phyloP scores from a whole-genome alignment of 2,797 vertebrate genomes.

The Gambelia wislizenii region DNA sequence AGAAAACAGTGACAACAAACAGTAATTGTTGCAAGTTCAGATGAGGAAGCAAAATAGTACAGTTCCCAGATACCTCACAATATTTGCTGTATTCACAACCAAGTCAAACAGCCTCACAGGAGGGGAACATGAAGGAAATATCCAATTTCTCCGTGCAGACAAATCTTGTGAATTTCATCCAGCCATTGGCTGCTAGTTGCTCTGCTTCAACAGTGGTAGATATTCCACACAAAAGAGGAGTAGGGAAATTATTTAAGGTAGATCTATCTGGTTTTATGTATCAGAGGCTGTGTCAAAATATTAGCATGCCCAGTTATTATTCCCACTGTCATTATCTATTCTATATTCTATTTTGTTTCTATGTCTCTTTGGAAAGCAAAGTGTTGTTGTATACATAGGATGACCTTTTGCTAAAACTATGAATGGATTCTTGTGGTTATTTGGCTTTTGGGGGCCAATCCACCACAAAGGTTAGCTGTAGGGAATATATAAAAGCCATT shows the following conservation, averaged over 20 bases:
- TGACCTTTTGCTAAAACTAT: no score
- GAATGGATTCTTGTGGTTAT: neutral
- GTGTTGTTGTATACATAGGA: no score
- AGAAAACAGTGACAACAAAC: neutral
- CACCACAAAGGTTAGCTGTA: neutral
- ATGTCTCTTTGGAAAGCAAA: no score
- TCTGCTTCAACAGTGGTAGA: neutral
- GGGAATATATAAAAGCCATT: neutral
- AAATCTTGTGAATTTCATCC: neutral
- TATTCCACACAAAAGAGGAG: neutral
- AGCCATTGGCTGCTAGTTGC: neutral
- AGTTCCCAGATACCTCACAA: neutral
- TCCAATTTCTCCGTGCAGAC: neutral
- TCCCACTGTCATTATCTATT: no score
- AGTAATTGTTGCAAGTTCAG: neutral
- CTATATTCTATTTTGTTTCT: no score
- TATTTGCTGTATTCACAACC: neutral
- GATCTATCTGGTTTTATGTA: neutral
- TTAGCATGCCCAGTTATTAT: neutral
- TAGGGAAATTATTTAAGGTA: neutral
- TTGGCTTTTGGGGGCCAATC: neutral
- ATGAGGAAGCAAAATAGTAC: constrained; percentile 3
- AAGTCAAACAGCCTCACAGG: neutral
- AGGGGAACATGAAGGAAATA: neutral
- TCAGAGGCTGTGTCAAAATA: neutral